Conservation (phyloP, 2,888 invertebrate genomes). For the Chesias legatella region DNA sequence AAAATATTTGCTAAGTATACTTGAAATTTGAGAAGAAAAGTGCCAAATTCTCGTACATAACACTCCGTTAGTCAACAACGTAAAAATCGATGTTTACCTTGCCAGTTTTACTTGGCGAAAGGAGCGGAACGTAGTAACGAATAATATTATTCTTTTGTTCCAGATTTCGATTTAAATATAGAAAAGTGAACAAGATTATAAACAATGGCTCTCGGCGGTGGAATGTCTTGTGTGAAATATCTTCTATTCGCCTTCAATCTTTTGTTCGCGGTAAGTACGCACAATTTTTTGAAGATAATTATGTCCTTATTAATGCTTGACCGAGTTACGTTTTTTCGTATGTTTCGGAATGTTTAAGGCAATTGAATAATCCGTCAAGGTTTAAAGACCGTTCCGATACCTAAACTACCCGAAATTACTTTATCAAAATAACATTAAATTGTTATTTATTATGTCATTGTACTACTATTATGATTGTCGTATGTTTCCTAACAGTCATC, state of each 20-base stretch:
- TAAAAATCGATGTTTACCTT: slow-evolving; percentile 59
- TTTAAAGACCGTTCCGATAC: no score
- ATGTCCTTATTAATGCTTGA: no score
- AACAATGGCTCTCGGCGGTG: slow-evolving; percentile 88
- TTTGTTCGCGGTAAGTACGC: slow-evolving; percentile 92
- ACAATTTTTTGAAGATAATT: no score
- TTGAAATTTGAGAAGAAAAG: neutral
- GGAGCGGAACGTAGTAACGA: slow-evolving; percentile 12
- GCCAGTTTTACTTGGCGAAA: slow-evolving; percentile 31
- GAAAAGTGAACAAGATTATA: slow-evolving; percentile 45
- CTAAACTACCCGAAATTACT: no score
- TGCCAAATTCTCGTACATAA: slow-evolving; percentile 1
- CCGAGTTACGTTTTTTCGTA: no score
- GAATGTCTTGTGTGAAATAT: slow-evolving; percentile 94
- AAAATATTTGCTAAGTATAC: neutral
- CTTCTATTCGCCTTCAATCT: slow-evolving; percentile 93
- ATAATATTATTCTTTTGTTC: slow-evolving; percentile 54
- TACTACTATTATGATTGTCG: no score
- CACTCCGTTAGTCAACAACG: slow-evolving; percentile 35
- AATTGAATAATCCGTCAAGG: no score
- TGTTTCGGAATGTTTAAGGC: no score
- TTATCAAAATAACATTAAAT: no score
- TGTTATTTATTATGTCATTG: no score
- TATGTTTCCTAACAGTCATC: no score
- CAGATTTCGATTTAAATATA: slow-evolving; percentile 49